A percentile compares a stretch with the other conserved stretches of the same genome.
Evolutionary conservation across 2,797 vertebrate genomes (phyloP).

Genomic region (Masticophis lateralis): DNA sequence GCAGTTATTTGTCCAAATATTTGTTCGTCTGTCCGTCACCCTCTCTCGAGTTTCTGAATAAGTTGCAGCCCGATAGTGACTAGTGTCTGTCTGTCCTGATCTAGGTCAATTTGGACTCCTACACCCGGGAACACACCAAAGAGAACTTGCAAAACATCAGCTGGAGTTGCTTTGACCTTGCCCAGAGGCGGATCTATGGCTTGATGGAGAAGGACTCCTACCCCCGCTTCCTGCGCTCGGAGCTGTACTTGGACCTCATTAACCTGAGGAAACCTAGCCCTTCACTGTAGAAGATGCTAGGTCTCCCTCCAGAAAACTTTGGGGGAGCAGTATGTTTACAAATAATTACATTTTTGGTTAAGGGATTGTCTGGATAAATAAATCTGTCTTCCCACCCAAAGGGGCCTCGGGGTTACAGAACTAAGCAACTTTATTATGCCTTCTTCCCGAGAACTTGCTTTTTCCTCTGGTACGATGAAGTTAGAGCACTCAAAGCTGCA

Average conservation of each 20-base stretch:
- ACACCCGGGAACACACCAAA: conserved; percentile 94
- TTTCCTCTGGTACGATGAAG: conserved; percentile 58
- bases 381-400: conserved; percentile 31
- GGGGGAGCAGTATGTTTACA: conserved; percentile 62
- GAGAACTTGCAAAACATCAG: conserved; percentile 92
- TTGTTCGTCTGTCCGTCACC: not conserved
- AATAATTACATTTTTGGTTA: conserved; percentile 30
- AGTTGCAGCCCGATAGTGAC: not conserved
- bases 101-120: conserved; percentile 94
- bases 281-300: conserved; percentile 70
- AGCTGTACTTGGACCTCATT: conserved; percentile 94
- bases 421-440: conserved; percentile 50
- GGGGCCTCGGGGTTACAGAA: conserved; percentile 11
- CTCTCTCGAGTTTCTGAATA: not conserved
- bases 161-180: conserved; percentile 89
- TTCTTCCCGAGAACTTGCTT: conserved; percentile 16
- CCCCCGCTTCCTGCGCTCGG: conserved; percentile 93
- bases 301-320: conserved; percentile 1
- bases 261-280: conserved; percentile 92
- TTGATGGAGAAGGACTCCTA: conserved; percentile 99
- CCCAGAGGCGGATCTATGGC: conserved; percentile 92
- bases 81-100: not conserved
- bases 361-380: conserved; percentile 14
- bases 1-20: too few species aligned
- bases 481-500: conserved; percentile 30